Evolutionary conservation across 2,888 invertebrate genomes (phyloP).

Genomic region (Taenaris catops): DNA sequence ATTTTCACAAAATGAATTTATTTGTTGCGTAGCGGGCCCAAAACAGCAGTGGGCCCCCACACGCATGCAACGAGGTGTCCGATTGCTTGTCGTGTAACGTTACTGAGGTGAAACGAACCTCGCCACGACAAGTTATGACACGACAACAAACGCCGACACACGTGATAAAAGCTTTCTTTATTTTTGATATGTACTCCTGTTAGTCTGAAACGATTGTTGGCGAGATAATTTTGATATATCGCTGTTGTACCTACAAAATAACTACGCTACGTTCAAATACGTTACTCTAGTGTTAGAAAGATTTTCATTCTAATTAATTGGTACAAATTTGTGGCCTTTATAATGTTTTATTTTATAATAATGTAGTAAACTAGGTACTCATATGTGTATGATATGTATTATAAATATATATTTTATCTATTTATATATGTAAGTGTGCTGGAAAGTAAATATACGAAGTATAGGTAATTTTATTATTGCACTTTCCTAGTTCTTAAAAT

Average conservation of each 20-base stretch:
- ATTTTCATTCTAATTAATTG: too few species aligned
- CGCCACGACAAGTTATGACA: slow-evolving; percentile 64
- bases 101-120: slow-evolving; percentile 53
- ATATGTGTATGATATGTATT: too few species aligned
- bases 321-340: too few species aligned
- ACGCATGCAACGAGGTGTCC: slow-evolving; percentile 58
- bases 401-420: too few species aligned
- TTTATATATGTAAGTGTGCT: too few species aligned
- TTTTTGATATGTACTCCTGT: slow-evolving; percentile 39
- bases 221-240: slow-evolving; percentile 8
- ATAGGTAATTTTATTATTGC: too few species aligned
- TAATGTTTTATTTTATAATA: too few species aligned
- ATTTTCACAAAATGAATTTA: slow-evolving; percentile 4
- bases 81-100: slow-evolving; percentile 57
- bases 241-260: neutral
- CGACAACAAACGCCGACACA: slow-evolving; percentile 59
- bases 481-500: too few species aligned
- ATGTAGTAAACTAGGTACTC: too few species aligned
- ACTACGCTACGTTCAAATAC: too few species aligned
- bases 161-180: slow-evolving; percentile 44
- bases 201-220: slow-evolving; percentile 12
- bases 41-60: slow-evolving; percentile 35
- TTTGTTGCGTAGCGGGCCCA: slow-evolving; percentile 10
- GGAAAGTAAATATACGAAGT: too few species aligned
- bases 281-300: too few species aligned